phyloP scores from a whole-genome alignment of 2,113 vertebrate genomes.

The Ammospiza nelsoni region DNA sequence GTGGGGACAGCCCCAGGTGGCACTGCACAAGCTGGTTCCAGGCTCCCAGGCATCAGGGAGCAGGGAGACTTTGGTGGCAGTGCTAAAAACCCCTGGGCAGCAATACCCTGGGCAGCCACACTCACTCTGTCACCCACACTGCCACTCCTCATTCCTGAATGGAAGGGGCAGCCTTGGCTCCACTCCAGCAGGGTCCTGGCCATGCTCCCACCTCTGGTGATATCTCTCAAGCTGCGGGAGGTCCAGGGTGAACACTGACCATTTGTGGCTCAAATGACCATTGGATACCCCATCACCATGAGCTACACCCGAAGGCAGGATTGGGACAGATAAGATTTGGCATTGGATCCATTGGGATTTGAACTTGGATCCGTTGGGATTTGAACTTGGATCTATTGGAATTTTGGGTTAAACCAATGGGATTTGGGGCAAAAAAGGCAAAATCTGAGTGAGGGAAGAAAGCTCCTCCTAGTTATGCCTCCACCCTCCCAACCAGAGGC shows the following conservation, averaged over 20 bases:
- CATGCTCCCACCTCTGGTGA: neutral
- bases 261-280: neutral
- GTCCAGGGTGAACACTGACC: neutral
- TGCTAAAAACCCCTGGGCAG: neutral
- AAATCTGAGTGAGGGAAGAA: neutral
- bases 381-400: neutral
- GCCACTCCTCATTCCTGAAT: neutral
- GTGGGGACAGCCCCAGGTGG: accelerated
- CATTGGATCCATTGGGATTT: neutral
- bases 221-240: too few species aligned
- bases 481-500: neutral
- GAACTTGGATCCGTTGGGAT: neutral
- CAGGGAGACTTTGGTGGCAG: neutral
- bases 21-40: neutral
- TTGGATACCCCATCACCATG: neutral
- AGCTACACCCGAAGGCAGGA: neutral
- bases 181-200: neutral
- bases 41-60: neutral
- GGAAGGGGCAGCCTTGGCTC: neutral
- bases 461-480: neutral
- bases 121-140: neutral
- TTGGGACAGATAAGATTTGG: neutral
- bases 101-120: neutral
- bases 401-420: neutral
- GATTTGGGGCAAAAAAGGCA: neutral